phyloP scores from a whole-genome alignment of 2,888 invertebrate species.

The Acanthoscelides obtectus region DNA sequence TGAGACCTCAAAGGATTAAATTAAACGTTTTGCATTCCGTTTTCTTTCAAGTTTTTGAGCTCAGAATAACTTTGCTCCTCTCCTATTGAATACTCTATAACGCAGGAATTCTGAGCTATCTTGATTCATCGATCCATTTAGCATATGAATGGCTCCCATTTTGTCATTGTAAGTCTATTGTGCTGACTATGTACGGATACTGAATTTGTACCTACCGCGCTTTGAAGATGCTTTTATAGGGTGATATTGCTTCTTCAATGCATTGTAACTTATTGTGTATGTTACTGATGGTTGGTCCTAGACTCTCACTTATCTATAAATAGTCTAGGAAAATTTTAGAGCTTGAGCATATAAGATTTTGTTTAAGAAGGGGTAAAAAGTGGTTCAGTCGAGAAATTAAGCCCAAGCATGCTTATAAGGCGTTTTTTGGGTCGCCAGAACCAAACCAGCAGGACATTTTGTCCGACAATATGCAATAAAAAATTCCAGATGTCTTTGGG shows the following conservation, averaged over 20 bases:
- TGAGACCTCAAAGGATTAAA: no score
- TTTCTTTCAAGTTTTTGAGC: no score
- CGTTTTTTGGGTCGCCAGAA: no score
- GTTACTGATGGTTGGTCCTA: not conserved
- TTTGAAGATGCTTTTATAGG: not conserved
- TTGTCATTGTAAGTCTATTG: slow-evolving; percentile 9
- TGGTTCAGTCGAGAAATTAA: no score
- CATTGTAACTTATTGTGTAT: not conserved
- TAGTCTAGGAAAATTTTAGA: not conserved
- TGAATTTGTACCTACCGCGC: not conserved
- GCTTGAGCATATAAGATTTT: no score
- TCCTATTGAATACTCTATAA: not conserved
- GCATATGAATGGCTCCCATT: slow-evolving; percentile 13
- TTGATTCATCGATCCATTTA: slow-evolving; percentile 1
- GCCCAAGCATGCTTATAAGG: no score
- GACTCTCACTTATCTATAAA: not conserved
- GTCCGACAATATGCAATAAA: no score
- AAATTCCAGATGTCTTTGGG: no score
- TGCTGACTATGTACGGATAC: not conserved
- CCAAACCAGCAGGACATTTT: no score
- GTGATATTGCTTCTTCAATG: not conserved
- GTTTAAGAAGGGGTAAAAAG: no score
- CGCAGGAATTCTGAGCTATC: not conserved
- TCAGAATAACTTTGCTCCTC: not conserved
- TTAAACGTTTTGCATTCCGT: no score